Evolutionary conservation across 2,797 vertebrate species (phyloP), one percentile per base, ranked within the genome.

Genomic region (Leptodactylus fallax): DNA sequence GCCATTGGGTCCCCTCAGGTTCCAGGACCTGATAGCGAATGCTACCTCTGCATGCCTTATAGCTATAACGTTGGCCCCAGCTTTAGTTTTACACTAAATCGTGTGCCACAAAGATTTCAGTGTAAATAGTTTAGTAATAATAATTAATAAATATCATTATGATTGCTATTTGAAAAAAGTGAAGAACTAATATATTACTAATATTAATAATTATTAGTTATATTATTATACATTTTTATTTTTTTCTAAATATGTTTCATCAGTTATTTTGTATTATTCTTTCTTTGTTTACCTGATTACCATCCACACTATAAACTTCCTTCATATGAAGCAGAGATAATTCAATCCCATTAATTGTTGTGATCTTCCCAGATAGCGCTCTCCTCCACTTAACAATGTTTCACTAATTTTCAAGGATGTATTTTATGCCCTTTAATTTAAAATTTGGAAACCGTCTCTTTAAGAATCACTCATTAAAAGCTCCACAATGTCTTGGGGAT

Each of bases 281-380:
- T 8, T 36, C 17, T 47, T 72, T 21, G 25, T 17, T 71, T 8
- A 25, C 23, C 0, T 71, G 7, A 36, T 19, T 49, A 49, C 71
- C 9, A 19, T n/a, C 45, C 10, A 0, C 47, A 1, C 47, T 19
- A 47, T 21, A 10, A 47, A 21, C 25, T 19, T 36, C 45, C 9
- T 12, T 21, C 7, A 4, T 8, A 45, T 72, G 14, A 21, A 0
- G 25, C 36, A 1, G 27, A 74, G 45, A n/a, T 84, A 21, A 71
- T 58, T 80, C 55, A 49, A 53, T 14, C 9, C 9, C 36, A n/a
- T 14, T 87, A 84, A 87, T 83, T 83, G 53, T 71, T 74, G 3
- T 47, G 51, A 69, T 85, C 78, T 36, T 78, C 19, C 3, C 27
- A 17, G 36, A 17, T 13, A 53, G 47, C 6, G n/a, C 78, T 11